Evolutionary conservation across 1,140 invertebrate genomes (phyloP), one percentile per base, ranked within the genome.

Genomic region (Heliconius hermathena): DNA sequence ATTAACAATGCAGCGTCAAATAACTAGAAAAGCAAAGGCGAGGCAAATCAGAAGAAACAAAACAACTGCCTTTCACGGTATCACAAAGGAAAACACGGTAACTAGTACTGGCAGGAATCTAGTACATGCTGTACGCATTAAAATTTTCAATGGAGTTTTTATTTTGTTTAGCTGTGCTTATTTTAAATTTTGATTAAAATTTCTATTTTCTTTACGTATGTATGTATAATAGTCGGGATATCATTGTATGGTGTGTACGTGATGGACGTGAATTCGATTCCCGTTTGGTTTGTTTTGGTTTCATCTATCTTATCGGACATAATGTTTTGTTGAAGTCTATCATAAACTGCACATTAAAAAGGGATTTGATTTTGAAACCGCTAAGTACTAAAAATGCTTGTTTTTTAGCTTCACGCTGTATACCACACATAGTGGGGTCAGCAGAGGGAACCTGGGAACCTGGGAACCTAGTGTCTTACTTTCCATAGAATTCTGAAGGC

Each of bases 31-130:
- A 66, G 60, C 60, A 26, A 66, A 26, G 26, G 60, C 22, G 22
- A 66, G 60, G 60, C 26, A 16, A 66, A 66, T 66, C 60, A 66
- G 60, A 66, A 66, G 60, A 29, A 66, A 66, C 60, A 66, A 66
- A 66, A 66, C 26, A 29, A 66, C 22, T 29, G 60, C 22, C 60
- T 26, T 66, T 66, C 60, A 66, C 60, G 22, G 60, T 29, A n/a
- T 66, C 60, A 66, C 60, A 66, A 66, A 66, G 60, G 60, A 29
- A 26, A 66, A 66, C 26, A 66, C 60, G 60, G 60, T 16, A 29
- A 66, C 60, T 13, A 66, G 60, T 26, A 66, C 22, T 29, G 26
- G 60, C 26, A 60, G 9, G 60, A n/a, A 66, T 29, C 60, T 66
- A 29, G 22, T 66, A 29, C 13, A 66, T 29, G 26, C n/a, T 29